phyloP scores from a whole-genome alignment of 2,113 vertebrate genomes.

The Sceloporus undulatus region DNA sequence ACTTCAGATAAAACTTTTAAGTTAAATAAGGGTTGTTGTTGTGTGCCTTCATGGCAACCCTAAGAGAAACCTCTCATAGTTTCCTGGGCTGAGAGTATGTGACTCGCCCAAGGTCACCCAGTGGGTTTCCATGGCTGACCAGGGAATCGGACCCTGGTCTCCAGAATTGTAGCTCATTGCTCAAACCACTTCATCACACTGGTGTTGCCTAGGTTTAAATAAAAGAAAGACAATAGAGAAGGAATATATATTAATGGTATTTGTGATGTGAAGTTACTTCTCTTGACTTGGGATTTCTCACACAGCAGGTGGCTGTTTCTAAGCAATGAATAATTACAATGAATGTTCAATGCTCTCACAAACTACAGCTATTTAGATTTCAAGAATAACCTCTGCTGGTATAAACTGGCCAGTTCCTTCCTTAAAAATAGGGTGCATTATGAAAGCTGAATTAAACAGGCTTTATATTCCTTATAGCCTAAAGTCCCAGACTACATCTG shows the following conservation, averaged over 20 bases:
- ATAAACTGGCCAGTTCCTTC: slow-evolving; percentile 72
- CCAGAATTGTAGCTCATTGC: too few species aligned
- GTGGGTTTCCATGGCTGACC: too few species aligned
- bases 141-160: too few species aligned
- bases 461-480: slow-evolving; percentile 89
- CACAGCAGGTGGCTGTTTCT: slow-evolving; percentile 11
- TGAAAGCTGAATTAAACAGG: slow-evolving; percentile 83
- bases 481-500: slow-evolving; percentile 95
- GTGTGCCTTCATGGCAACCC: too few species aligned
- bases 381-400: slow-evolving; percentile 54
- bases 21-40: background rate
- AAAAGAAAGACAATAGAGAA: background rate
- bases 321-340: slow-evolving; percentile 47
- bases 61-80: too few species aligned
- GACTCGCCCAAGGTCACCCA: too few species aligned
- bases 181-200: too few species aligned
- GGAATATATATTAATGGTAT: background rate
- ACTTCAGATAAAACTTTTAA: background rate
- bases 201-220: background rate
- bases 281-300: slow-evolving; percentile 21
- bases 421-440: slow-evolving; percentile 68
- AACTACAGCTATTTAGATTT: slow-evolving; percentile 56
- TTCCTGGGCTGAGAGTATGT: too few species aligned
- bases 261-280: slow-evolving; percentile 22
- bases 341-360: slow-evolving; percentile 40